Percentiles rank a stretch among this genome's conserved stretches.
These are phyloP conservation scores for Neodontobutis hainanensis DNA, from an alignment of 2,113 vertebrate genomes.

Conservation along the genomic window DNA sequence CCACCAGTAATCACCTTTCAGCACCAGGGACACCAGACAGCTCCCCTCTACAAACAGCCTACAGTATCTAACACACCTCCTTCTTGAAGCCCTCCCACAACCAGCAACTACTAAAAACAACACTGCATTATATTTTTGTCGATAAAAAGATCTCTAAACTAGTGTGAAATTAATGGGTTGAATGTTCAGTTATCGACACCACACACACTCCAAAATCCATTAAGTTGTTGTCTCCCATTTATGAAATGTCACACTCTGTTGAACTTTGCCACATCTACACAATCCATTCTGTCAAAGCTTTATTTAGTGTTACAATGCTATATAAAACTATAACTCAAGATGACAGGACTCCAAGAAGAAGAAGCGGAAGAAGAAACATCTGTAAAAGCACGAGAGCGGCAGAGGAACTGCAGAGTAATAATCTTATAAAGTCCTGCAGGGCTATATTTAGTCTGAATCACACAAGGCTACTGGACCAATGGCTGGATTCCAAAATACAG, in stretches of 20 bases:
- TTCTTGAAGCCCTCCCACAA: slow-evolving; percentile 48
- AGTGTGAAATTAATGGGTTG: not conserved
- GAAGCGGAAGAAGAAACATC: slow-evolving; percentile 18
- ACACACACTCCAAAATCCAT: not conserved
- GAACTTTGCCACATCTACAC: slow-evolving; percentile 1
- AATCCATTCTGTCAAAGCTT: not conserved
- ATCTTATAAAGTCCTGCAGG: slow-evolving; percentile 58
- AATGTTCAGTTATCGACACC: too few relatives aligned
- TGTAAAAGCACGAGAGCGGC: slow-evolving; percentile 15
- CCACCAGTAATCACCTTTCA: slow-evolving; percentile 69
- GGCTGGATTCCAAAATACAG: slow-evolving; percentile 27
- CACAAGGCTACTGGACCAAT: slow-evolving; percentile 44
- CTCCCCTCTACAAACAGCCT: slow-evolving; percentile 41
- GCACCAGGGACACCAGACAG: slow-evolving; percentile 69
- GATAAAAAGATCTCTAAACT: not conserved
- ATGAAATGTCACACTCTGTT: slow-evolving; percentile 14
- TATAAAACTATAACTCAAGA: slow-evolving; percentile 31
- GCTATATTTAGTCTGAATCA: slow-evolving; percentile 65
- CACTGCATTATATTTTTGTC: not conserved
- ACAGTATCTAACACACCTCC: slow-evolving; percentile 11
- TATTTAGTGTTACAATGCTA: slow-evolving; percentile 6
- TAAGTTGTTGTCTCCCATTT: not conserved
- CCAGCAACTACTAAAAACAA: slow-evolving; percentile 12
- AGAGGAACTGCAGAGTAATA: slow-evolving; percentile 31
- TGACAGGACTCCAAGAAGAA: not conserved